phyloP scores from a whole-genome alignment of 2,888 invertebrate genomes.

The Diarsia brunnea region DNA sequence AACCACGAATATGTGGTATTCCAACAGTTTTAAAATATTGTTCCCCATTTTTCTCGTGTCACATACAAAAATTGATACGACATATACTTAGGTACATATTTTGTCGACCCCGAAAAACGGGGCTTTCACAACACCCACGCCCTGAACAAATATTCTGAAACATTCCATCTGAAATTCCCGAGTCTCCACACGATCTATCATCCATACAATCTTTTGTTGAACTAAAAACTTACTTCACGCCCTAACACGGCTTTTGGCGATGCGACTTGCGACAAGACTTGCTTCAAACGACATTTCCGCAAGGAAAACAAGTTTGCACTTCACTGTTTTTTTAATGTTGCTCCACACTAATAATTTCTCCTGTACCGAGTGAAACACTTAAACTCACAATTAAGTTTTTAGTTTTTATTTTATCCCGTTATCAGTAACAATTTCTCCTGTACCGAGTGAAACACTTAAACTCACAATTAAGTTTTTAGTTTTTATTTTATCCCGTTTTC shows the following conservation, averaged over 20 bases:
- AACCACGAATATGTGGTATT: background rate
- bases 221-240: conserved; percentile 13
- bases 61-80: background rate
- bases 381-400: too few species aligned
- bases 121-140: background rate
- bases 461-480: too few species aligned
- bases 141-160: conserved; percentile 17
- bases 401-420: too few species aligned
- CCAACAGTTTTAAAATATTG: background rate
- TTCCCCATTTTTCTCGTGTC: background rate
- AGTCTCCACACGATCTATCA: conserved; percentile 42
- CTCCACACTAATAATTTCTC: too few species aligned
- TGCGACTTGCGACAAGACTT: background rate
- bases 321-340: too few species aligned
- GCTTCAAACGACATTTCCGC: background rate
- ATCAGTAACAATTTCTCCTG: too few species aligned
- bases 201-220: conserved; percentile 42
- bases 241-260: background rate
- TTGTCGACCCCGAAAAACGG: background rate
- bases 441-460: too few species aligned
- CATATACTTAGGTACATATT: background rate
- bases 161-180: conserved; percentile 18
- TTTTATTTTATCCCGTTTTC: too few species aligned
- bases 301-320: background rate
- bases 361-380: too few species aligned